Evolutionary conservation across 1,140 invertebrate genomes (phyloP).

Genomic region (Euwallacea fornicatus): DNA sequence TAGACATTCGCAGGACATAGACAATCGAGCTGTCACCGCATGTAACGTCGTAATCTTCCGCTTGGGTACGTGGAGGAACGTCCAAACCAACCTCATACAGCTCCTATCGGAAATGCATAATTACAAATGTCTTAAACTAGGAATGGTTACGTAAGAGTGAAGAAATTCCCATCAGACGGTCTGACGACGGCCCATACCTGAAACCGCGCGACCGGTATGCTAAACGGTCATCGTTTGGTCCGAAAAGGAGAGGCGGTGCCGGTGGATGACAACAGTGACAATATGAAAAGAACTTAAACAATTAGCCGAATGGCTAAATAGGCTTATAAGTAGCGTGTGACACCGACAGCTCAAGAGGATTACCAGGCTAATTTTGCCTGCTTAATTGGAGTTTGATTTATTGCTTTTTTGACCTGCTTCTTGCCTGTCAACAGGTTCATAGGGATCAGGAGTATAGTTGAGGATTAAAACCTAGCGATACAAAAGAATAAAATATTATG

Average conservation of each 20-base stretch:
- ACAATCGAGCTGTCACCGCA: constrained; percentile 28
- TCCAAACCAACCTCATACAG: not conserved
- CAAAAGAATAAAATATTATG: too few species aligned
- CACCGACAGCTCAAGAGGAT: not conserved
- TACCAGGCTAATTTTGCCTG: constrained; percentile 2
- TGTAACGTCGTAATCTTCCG: constrained; percentile 34
- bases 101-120: too few species aligned
- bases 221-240: constrained; percentile 9
- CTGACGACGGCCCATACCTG: constrained; percentile 5
- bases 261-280: not conserved
- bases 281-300: constrained; percentile 1
- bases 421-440: too few species aligned
- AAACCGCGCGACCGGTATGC: constrained; percentile 9
- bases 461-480: too few species aligned
- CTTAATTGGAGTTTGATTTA: constrained; percentile 10
- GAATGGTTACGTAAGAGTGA: too few species aligned
- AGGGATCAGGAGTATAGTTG: too few species aligned
- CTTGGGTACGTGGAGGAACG: constrained; percentile 21
- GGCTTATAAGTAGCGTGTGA: constrained; percentile 22
- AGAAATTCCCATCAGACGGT: not conserved
- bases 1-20: constrained; percentile 17
- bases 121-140: too few species aligned
- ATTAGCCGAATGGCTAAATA: constrained; percentile 18
- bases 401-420: too few species aligned
- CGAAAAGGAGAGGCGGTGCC: not conserved